Percentiles rank a stretch among this genome's conserved stretches.
These are phyloP conservation scores for Varanus komodoensis DNA, from an alignment of 2,113 vertebrate genomes.

Conservation along the genomic window DNA sequence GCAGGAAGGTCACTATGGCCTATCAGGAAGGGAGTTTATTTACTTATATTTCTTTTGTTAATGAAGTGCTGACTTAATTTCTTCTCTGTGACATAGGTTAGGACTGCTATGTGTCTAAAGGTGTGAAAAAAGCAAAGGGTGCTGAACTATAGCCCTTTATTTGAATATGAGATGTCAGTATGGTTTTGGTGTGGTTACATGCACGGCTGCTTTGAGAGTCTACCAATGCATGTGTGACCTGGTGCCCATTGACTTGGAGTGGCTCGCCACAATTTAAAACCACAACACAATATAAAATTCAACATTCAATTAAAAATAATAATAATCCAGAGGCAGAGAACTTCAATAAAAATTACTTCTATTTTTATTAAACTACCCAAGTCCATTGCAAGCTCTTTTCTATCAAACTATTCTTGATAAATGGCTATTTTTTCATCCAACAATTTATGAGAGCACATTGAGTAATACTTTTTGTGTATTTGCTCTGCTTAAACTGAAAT, in stretches of 20 bases:
- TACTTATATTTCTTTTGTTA: slow-evolving; percentile 21
- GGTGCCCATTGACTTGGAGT: no score
- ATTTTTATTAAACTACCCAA: neutral
- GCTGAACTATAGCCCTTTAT: neutral
- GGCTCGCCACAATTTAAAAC: no score
- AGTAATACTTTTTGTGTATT: neutral
- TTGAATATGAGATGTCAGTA: neutral
- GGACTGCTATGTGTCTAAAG: neutral
- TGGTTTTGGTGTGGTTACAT: neutral
- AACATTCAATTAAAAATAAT: neutral
- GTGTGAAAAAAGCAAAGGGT: neutral
- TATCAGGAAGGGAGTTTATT: neutral
- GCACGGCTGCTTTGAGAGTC: neutral
- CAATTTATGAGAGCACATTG: neutral
- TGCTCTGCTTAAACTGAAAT: neutral
- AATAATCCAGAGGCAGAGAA: no score
- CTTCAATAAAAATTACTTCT: neutral
- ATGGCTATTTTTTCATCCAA: neutral
- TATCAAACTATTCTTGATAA: neutral
- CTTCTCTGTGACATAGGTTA: neutral
- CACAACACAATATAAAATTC: neutral
- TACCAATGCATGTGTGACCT: neutral
- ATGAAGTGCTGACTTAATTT: slow-evolving; percentile 1
- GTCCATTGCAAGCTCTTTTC: neutral
- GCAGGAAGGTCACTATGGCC: slow-evolving; percentile 24